These are phyloP conservation scores for Lateolabrax maculatus DNA, from an alignment of 2,797 vertebrate species.

Conservation along the genomic window DNA sequence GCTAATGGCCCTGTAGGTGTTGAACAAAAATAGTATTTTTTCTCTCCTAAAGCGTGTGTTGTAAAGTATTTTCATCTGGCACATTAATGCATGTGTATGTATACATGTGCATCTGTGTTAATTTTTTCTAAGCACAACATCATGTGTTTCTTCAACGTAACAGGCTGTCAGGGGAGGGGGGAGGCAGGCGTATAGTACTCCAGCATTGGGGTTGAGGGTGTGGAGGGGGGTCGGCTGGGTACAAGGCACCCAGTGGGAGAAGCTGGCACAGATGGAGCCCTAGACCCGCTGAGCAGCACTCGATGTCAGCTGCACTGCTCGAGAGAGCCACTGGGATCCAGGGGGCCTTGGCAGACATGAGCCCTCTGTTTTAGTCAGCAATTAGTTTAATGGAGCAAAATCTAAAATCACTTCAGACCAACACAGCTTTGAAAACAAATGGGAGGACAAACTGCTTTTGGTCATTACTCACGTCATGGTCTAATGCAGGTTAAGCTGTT, in stretches of 20 bases:
- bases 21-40: background rate
- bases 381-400: conserved; percentile 79
- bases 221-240: conserved; percentile 26
- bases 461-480: conserved; percentile 37
- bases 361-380: conserved; percentile 70
- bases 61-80: background rate
- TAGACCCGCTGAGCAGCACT: conserved; percentile 73
- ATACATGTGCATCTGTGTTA: conserved; percentile 32
- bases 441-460: conserved; percentile 39
- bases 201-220: conserved; percentile 10
- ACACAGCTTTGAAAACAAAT: conserved; percentile 45
- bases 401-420: conserved; percentile 72
- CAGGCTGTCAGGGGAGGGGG: conserved; percentile 12
- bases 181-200: conserved; percentile 19
- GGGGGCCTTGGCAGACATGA: conserved; percentile 70
- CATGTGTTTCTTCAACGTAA: conserved; percentile 14
- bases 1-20: background rate
- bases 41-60: background rate
- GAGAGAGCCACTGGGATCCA: conserved; percentile 73
- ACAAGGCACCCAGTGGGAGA: conserved; percentile 72
- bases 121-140: conserved; percentile 24
- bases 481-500: conserved; percentile 49
- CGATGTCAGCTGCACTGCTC: conserved; percentile 79
- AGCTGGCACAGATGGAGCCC: conserved; percentile 81
- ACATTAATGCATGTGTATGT: background rate